Conservation (phyloP, 1,140 invertebrate species). For the Manduca sexta region DNA sequence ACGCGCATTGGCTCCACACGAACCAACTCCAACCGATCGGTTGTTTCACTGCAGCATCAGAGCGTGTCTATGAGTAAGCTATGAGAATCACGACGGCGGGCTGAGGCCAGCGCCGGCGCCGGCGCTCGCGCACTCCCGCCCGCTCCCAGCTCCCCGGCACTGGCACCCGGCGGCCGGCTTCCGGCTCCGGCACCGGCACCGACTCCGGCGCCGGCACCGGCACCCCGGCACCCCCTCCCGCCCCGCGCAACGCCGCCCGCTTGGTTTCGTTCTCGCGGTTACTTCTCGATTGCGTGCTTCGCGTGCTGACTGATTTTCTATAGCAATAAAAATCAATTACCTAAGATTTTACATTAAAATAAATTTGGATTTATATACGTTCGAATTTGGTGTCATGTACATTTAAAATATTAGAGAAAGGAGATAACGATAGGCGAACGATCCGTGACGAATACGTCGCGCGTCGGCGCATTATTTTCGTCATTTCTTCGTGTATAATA, state of each 20-base stretch:
- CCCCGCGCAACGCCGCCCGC: slow-evolving; percentile 65
- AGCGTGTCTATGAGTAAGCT: slow-evolving; percentile 43
- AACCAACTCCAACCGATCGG: slow-evolving; percentile 46
- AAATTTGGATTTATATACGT: slow-evolving; percentile 74
- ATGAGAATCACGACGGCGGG: slow-evolving; percentile 3
- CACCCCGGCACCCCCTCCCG: slow-evolving; percentile 20
- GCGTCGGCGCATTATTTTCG: slow-evolving; percentile 66
- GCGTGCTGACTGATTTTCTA: slow-evolving; percentile 76
- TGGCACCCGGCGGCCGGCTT: slow-evolving; percentile 13
- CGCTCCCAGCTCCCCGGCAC: slow-evolving; percentile 7
- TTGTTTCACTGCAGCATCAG: slow-evolving; percentile 51
- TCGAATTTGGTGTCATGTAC: slow-evolving; percentile 73
- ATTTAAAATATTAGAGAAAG: slow-evolving; percentile 71
- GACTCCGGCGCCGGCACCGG: slow-evolving; percentile 11
- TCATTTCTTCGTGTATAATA: slow-evolving; percentile 73
- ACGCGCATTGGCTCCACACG: slow-evolving; percentile 71
- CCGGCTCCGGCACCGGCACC: slow-evolving; percentile 38
- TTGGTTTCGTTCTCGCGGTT: slow-evolving; percentile 71
- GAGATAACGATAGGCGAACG: slow-evolving; percentile 67
- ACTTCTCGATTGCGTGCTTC: slow-evolving; percentile 75
- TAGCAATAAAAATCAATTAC: slow-evolving; percentile 76
- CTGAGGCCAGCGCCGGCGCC: slow-evolving; percentile 4
- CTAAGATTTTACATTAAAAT: slow-evolving; percentile 75
- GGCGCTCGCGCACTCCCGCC: slow-evolving; percentile 14
- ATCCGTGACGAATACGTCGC: slow-evolving; percentile 44